Evolutionary conservation across 2,797 vertebrate species (phyloP), one percentile per base, ranked within the genome.

Genomic region (Basileuterus tristriatus): DNA sequence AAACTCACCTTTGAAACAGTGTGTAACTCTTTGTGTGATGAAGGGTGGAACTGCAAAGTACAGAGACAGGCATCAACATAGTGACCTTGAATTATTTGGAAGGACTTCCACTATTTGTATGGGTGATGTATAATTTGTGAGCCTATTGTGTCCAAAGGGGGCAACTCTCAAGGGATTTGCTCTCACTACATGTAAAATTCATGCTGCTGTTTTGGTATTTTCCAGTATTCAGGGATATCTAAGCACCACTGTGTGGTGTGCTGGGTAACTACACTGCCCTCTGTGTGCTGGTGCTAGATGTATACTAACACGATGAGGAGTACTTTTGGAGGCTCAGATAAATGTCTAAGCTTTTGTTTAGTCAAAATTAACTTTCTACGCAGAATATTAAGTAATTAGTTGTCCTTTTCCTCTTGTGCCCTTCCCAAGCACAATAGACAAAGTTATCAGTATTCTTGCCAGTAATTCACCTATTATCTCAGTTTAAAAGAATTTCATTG

Each of bases 401-500:
- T 79, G 22, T 87, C 64, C 64, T 83, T 94, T 77, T 69, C 36
- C 27, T 85, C n/a, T 56, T 65, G 22, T 44, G 53, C 52, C 53
- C 63, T 78, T 88, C 84, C 64, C 74, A 82, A 91, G 67, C 11
- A 81, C 44, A 69, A 74, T 44, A 65, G 56, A 67, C 36, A 50
- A 4, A 78, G 34, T 86, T 90, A 91, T 59, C 55, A 65, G 50
- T 72, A 90, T 88, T 90, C 63, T 87, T 89, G 67, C 44, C 43
- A 76, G 70, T 72, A 95, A 76, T 79, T 82, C 37, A 67, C 26
- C 21, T 80, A 67, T 80, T 90, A 74, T 84, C 49, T 90, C 90
- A 70, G 43, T 78, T 91, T 88, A 47, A 59, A 91, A 92, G 67
- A 65, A 89, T 88, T 94, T 74, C 3, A 70, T 90, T 79, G 44